Base-by-base conservation (phyloP, 2,888 invertebrate genomes). In the Patella depressa region DNA sequence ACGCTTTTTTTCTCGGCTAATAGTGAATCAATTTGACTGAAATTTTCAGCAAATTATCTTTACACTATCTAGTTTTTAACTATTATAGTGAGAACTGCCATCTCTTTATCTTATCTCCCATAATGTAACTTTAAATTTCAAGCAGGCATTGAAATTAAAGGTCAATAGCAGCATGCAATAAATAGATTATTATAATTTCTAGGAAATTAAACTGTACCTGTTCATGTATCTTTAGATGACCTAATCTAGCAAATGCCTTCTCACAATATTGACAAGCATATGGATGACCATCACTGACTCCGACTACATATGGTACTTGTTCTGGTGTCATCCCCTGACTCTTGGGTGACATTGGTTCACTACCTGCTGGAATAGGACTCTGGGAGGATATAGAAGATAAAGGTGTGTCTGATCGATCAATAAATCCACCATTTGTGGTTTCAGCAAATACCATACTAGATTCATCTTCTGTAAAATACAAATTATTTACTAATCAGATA, bases 261-360 rank as follows among this genome's bases (percentile, higher is more conserved):
- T 97, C 96, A 93, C 97, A 97, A 93, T 96, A 97, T 92, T 96
- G 96, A 93, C 97, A 97, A 90, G 95, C 95, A 93, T 96, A 96
- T 81, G 96, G 96, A 84, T 96, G 95, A 91, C 94, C 93, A 87
- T 95, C 95, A 29, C 94, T 94, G 82, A 94, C 94, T 72, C 94
- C 95, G 84, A 94, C 93, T 45, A 94, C 94, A 92, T 93, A 95
- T 73, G 94, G 93, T 72, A 94, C 93, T 81, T 94, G 82, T 1
- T 84, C 86, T 11, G 86, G 86, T 59, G 83, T 82, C 53, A 87
- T 72, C 53, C 81, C 79, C 34, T 81, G 81, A 19, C 80, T 53
- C 29, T 77, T 74, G 0, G 84, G 81, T 45, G 84, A 82, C 29
- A 77, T 19, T 17, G 82, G 80, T 19, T 78, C 81, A 71, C 77